Evolutionary conservation across 2,113 vertebrate genomes (phyloP).

Genomic region (Microcebus ravelobensis): DNA sequence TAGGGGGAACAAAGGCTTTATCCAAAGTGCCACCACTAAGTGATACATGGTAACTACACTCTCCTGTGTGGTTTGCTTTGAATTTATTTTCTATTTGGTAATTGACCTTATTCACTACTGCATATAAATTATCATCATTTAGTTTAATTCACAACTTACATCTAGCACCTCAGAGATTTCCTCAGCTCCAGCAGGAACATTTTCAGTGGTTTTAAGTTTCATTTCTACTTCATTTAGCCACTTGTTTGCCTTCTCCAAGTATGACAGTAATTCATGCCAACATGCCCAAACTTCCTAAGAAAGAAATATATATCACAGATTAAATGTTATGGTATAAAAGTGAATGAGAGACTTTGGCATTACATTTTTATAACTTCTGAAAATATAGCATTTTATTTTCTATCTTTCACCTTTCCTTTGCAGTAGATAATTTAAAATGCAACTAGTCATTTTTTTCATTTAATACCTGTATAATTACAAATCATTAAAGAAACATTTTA

Average conservation of each 20-base stretch:
- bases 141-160: conserved; percentile 86
- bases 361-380: conserved; percentile 28
- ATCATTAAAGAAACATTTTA: conserved; percentile 57
- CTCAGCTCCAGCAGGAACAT: conserved; percentile 90
- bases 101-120: neutral
- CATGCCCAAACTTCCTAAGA: conserved; percentile 97
- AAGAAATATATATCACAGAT: neutral
- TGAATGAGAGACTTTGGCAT: neutral
- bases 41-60: neutral
- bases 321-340: conserved; percentile 11
- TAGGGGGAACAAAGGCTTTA: neutral
- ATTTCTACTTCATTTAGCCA: conserved; percentile 95
- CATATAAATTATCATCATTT: neutral
- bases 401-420: neutral
- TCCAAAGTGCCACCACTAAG: neutral
- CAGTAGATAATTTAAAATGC: neutral
- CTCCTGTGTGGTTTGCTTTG: neutral
- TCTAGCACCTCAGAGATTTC: conserved; percentile 91
- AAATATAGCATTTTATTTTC: conserved; percentile 23
- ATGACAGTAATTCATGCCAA: conserved; percentile 94
- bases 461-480: conserved; percentile 34
- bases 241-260: conserved; percentile 94
- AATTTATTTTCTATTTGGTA: neutral
- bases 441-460: conserved; percentile 7
- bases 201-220: conserved; percentile 93